phyloP scores from a whole-genome alignment of 2,888 invertebrate species.

The Galeruca laticollis region DNA sequence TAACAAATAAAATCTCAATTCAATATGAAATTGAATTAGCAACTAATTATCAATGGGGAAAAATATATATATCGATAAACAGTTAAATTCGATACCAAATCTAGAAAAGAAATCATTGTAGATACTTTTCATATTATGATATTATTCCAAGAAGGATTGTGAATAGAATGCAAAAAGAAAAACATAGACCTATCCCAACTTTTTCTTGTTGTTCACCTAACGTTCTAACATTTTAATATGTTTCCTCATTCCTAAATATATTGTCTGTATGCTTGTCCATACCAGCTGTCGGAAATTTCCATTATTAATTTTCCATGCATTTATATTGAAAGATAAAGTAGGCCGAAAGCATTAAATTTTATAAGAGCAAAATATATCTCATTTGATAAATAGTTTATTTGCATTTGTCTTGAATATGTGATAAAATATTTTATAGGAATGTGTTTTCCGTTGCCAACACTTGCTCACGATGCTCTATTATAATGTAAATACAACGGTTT shows the following conservation, averaged over 20 bases:
- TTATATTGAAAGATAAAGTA: conserved; percentile 1
- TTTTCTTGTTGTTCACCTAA: too few species aligned
- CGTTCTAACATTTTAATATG: too few species aligned
- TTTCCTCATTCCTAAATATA: neutral
- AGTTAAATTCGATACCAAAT: too few species aligned
- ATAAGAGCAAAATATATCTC: neutral
- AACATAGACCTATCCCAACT: too few species aligned
- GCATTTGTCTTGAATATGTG: neutral
- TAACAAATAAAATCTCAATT: neutral
- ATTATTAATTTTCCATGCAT: neutral
- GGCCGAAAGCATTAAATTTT: neutral
- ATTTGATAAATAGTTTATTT: neutral
- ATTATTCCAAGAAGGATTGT: too few species aligned
- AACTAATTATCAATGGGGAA: too few species aligned
- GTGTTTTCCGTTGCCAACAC: neutral
- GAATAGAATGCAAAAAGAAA: too few species aligned
- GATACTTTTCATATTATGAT: too few species aligned
- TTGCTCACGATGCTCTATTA: too few species aligned
- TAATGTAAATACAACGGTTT: neutral
- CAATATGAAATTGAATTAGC: too few species aligned
- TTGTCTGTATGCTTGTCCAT: neutral
- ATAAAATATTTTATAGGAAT: neutral
- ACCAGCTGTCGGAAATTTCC: neutral
- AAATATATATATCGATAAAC: too few species aligned
- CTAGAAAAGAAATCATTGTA: too few species aligned